Evolutionary conservation across 2,888 invertebrate species (phyloP).

Genomic region (Lepeophtheirus nordmannii): DNA sequence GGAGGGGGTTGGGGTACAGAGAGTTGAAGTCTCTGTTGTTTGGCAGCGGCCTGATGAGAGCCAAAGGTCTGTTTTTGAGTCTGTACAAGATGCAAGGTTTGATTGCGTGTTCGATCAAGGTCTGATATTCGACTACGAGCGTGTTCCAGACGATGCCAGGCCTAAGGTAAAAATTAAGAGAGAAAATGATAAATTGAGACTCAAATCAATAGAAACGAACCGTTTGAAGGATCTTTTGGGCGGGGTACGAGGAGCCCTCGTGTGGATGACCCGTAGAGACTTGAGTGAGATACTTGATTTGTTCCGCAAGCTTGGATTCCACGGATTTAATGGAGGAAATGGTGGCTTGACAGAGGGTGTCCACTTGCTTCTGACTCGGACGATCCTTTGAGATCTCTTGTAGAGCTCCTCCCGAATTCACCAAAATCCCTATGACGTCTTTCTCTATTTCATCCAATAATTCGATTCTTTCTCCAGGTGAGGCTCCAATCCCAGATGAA

Average conservation of each 20-base stretch:
- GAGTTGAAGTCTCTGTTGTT: constrained; percentile 6
- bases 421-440: constrained; percentile 19
- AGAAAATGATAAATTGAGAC: too few species aligned
- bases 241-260: constrained; percentile 22
- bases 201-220: background rate
- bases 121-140: constrained; percentile 17
- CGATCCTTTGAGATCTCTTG: constrained; percentile 22
- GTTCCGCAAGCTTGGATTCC: constrained; percentile 20
- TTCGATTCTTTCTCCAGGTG: constrained; percentile 16
- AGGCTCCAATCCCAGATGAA: constrained; percentile 1
- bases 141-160: constrained; percentile 24
- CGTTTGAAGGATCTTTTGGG: constrained; percentile 21
- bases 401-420: constrained; percentile 12
- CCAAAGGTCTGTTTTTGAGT: constrained; percentile 9
- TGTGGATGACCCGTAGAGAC: constrained; percentile 24
- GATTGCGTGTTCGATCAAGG: background rate
- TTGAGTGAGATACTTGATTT: constrained; percentile 24
- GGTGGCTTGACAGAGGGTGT: background rate
- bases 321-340: constrained; percentile 17
- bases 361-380: constrained; percentile 22
- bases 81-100: background rate
- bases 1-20: background rate
- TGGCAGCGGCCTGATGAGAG: background rate
- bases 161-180: background rate
- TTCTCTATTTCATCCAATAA: constrained; percentile 22